Conservation (phyloP, 2,797 vertebrate species). For the Sorex maritimensis region DNA sequence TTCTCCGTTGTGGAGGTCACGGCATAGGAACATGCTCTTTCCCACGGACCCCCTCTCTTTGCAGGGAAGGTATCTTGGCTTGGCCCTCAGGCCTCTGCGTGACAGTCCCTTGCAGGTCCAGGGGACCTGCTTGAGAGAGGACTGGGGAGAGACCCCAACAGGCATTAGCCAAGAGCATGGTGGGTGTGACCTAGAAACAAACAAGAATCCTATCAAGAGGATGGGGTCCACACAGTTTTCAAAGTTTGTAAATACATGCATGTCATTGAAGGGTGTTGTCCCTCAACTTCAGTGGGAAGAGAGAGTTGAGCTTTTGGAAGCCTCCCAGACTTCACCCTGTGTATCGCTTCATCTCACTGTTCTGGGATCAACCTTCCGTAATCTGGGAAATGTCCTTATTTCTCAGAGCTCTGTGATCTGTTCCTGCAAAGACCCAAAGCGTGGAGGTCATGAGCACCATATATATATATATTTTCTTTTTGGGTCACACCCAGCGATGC, state of each 20-base stretch:
- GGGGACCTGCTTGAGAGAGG: no score
- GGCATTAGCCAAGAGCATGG: no score
- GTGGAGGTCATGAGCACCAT: background rate
- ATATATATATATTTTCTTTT: no score
- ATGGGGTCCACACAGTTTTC: background rate
- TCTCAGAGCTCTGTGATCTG: background rate
- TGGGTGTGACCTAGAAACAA: no score
- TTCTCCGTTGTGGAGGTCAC: no score
- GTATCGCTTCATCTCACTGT: background rate
- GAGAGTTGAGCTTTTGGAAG: background rate
- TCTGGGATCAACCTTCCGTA: background rate
- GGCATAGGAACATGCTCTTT: no score
- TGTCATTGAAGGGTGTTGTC: background rate
- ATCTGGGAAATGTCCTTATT: background rate
- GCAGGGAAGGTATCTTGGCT: no score
- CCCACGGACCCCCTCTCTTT: no score
- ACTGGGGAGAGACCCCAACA: no score
- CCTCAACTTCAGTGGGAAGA: background rate
- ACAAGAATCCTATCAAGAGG: background rate
- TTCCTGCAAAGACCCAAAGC: background rate
- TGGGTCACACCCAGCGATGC: no score
- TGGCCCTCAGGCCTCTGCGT: no score
- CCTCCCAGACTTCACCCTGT: background rate
- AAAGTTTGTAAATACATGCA: background rate
- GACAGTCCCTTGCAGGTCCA: no score